phyloP scores from a whole-genome alignment of 2,113 vertebrate genomes.

The Embiotoca jacksoni region DNA sequence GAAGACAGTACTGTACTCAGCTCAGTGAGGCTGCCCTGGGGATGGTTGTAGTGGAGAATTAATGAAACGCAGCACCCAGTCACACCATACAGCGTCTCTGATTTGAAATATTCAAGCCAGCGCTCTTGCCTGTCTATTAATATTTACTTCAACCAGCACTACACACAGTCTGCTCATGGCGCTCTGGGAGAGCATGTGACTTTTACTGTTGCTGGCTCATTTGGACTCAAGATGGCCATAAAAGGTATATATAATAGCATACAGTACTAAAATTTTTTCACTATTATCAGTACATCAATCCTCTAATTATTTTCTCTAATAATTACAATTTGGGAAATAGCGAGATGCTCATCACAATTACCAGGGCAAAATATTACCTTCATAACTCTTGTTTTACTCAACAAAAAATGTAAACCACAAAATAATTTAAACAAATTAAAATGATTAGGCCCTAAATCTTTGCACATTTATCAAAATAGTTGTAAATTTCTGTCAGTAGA shows the following conservation, averaged over 20 bases:
- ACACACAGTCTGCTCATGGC: constrained; percentile 43
- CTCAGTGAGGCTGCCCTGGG: constrained; percentile 54
- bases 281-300: neutral
- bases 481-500: neutral
- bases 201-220: constrained; percentile 47
- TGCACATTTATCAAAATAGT: neutral
- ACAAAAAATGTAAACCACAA: neutral
- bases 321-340: neutral
- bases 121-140: constrained; percentile 59
- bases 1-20: constrained; percentile 34
- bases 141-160: constrained; percentile 63
- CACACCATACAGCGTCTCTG: constrained; percentile 43
- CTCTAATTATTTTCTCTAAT: neutral
- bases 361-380: neutral
- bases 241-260: constrained; percentile 1
- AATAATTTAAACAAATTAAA: neutral
- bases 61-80: constrained; percentile 63
- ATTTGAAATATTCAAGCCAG: constrained; percentile 73
- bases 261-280: neutral
- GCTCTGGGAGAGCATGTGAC: constrained; percentile 38
- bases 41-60: constrained; percentile 50
- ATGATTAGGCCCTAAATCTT: neutral
- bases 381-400: neutral
- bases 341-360: neutral
- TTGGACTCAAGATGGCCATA: constrained; percentile 28